Evolutionary conservation across 1,140 invertebrate species (phyloP).

Genomic region (Subanguina moxae): DNA sequence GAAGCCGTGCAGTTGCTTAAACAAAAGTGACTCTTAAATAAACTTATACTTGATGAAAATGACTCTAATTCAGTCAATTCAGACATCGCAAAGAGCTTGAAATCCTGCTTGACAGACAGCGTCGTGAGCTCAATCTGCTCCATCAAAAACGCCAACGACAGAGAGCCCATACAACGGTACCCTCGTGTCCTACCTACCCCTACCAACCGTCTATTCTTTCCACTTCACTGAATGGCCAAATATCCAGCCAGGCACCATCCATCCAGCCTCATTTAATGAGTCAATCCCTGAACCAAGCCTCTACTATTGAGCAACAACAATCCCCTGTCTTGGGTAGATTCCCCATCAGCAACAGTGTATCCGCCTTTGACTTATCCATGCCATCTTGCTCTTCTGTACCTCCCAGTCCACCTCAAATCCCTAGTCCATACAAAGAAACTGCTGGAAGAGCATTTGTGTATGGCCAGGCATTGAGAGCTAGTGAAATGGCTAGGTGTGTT

Average conservation of each 20-base stretch:
- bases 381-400: constrained; percentile 1
- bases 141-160: constrained; percentile 32
- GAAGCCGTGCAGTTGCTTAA: constrained; percentile 30
- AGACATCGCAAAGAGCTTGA: constrained; percentile 39
- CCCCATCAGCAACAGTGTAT: not conserved
- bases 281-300: not conserved
- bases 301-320: not conserved
- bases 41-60: not conserved
- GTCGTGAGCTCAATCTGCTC: constrained; percentile 21
- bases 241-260: not conserved
- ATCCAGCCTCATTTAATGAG: not conserved
- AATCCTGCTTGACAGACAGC: constrained; percentile 36
- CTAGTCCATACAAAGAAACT: not conserved
- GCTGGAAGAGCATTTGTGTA: too few relatives aligned
- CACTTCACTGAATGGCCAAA: not conserved
- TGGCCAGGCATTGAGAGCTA: too few relatives aligned
- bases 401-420: constrained; percentile 2
- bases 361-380: constrained; percentile 5
- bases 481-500: too few relatives aligned
- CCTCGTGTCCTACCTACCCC: not conserved
- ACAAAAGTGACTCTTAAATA: constrained; percentile 15
- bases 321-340: not conserved
- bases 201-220: not conserved
- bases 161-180: constrained; percentile 25
- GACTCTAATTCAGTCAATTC: constrained; percentile 2